Evolutionary conservation across 1,140 invertebrate genomes (phyloP), one percentile per base, ranked within the genome.

Genomic region (Drosophila bocqueti): DNA sequence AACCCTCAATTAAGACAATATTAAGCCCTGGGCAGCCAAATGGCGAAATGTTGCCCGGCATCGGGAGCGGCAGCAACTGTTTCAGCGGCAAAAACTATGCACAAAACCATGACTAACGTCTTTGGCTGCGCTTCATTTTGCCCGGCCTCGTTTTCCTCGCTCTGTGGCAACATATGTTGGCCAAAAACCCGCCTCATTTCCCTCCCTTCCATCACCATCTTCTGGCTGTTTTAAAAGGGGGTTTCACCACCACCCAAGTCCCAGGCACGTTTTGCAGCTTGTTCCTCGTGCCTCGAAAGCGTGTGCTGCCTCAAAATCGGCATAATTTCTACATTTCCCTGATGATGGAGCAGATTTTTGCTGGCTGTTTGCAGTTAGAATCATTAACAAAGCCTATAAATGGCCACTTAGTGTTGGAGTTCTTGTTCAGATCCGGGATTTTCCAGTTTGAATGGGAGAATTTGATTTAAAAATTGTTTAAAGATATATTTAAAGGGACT

Each of bases 1-100:
- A 92, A 92, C 91, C 91, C 91, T 91, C 91, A 92, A 92, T 92
- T 92, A 92, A 92, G 87, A 92, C 84, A 92, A 91, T 90, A 92
- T 92, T 92, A 92, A 92, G 85, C 86, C 68, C 71, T 82, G 81
- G 77, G 69, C 87, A 79, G 58, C 55, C 47, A 71, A 76, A 69
- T 69, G 64, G 58, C 77, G 57, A 55, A 79, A 80, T 75, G 71
- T 47, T 42, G 50, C 67, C 69, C 58, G 58, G 55, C 45, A 46
- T 13, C 52, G 68, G 43, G 42, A 57, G n/a, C 42, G 64, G 47
- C 50, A 43, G 45, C 65, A 62, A 43, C 57, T 43, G 64, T 66
- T 66, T 64, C 68, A 67, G 71, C 63, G 49, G 75, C 87, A 80
- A 81, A 91, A 91, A 84, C 76, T 83, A 85, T 85, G 84, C 79